phyloP scores from a whole-genome alignment of 2,888 invertebrate species.

The Synanthedon formicaeformis region DNA sequence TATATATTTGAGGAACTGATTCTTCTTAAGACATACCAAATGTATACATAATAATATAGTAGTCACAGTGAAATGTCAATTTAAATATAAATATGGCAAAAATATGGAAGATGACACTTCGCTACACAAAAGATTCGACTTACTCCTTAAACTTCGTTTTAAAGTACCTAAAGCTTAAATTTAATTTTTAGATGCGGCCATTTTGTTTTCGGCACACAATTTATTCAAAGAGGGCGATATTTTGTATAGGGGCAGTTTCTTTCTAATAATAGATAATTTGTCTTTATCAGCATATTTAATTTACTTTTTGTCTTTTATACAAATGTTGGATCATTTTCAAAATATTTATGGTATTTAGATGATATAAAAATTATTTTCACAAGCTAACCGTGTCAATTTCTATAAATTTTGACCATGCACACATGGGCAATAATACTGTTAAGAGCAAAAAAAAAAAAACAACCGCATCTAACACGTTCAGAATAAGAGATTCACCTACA shows the following conservation, averaged over 20 bases:
- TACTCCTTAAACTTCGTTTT: background rate
- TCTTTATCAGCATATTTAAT: too few relatives aligned
- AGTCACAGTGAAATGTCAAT: background rate
- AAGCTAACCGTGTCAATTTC: too few relatives aligned
- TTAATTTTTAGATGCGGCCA: background rate
- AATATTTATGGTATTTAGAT: too few relatives aligned
- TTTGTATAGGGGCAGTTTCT: too few relatives aligned
- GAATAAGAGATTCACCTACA: conserved; percentile 4
- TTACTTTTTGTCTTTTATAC: too few relatives aligned
- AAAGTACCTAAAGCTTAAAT: background rate
- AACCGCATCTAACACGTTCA: background rate
- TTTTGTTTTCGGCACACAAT: background rate
- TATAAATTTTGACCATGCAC: too few relatives aligned
- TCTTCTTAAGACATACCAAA: background rate
- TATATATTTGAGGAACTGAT: background rate
- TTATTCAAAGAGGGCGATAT: background rate
- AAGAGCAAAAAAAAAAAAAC: background rate
- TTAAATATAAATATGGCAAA: background rate
- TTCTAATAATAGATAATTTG: too few relatives aligned
- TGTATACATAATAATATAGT: background rate
- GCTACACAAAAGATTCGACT: background rate
- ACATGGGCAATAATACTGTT: too few relatives aligned
- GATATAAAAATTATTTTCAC: too few relatives aligned
- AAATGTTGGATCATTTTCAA: too few relatives aligned
- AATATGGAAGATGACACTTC: background rate